phyloP scores from a whole-genome alignment of 2,113 vertebrate genomes.

The Nettapus auritus region DNA sequence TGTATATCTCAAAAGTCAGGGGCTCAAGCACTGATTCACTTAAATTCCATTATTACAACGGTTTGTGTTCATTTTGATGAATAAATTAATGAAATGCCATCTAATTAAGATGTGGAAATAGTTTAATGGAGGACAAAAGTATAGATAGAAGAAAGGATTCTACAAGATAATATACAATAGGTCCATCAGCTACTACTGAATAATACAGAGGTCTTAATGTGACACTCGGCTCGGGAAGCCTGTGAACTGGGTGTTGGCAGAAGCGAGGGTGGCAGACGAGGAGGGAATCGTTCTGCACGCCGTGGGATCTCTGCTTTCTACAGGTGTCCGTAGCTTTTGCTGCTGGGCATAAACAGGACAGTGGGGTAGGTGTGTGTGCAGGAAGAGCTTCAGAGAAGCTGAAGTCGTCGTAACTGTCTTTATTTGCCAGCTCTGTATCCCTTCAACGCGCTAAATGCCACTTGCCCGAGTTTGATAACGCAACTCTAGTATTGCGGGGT shows the following conservation, averaged over 20 bases:
- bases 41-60: not conserved
- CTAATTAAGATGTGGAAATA: not conserved
- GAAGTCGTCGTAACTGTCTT: not conserved
- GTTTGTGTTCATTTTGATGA: not conserved
- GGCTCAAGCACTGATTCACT: not conserved
- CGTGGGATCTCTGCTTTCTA: not conserved
- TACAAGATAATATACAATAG: not conserved
- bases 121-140: not conserved
- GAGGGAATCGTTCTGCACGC: not conserved
- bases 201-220: not conserved
- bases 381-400: not conserved
- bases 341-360: not conserved
- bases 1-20: not conserved
- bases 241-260: not conserved
- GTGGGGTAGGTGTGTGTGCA: not conserved
- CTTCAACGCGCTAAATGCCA: not conserved
- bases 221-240: not conserved
- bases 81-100: not conserved
- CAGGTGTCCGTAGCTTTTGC: not conserved
- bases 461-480: not conserved
- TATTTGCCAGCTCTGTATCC: not conserved
- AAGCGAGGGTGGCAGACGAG: not conserved
- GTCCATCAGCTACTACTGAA: not conserved
- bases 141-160: not conserved
- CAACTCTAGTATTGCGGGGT: not conserved